phyloP scores from a whole-genome alignment of 2,888 invertebrate genomes.

The Coremacera marginata region DNA sequence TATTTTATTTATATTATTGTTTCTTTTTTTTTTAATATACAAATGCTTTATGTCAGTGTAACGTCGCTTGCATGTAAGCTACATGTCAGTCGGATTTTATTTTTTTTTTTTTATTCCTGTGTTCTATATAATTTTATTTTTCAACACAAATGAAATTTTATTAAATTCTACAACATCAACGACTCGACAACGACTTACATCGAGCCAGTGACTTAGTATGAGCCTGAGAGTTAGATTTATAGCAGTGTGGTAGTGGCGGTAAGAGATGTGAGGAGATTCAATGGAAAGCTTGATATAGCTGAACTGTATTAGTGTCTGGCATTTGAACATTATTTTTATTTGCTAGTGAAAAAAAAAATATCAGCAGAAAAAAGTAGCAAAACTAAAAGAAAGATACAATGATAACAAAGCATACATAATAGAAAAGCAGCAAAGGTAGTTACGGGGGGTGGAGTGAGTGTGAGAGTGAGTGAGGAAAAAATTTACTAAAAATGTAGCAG shows the following conservation, averaged over 20 bases:
- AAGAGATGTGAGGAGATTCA: background rate
- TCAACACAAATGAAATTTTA: slow-evolving; percentile 4
- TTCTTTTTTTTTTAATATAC: background rate
- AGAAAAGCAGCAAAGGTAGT: background rate
- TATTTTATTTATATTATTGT: background rate
- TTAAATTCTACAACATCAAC: slow-evolving; percentile 17
- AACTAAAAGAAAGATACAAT: background rate
- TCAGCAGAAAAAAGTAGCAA: background rate
- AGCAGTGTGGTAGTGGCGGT: background rate
- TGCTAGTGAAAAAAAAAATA: background rate
- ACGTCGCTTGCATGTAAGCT: slow-evolving; percentile 17
- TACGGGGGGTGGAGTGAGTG: background rate
- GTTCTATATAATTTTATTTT: background rate
- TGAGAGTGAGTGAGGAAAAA: background rate
- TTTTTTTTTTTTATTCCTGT: background rate
- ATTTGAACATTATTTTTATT: background rate
- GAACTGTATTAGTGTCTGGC: slow-evolving; percentile 7
- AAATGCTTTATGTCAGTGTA: slow-evolving; percentile 2
- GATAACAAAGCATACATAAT: background rate
- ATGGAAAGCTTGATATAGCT: background rate
- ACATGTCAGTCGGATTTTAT: background rate
- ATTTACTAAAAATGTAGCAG: background rate
- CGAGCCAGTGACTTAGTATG: background rate
- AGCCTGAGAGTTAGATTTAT: too few species aligned
- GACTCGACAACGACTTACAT: background rate